Percentiles rank a stretch among this genome's conserved stretches.
Conservation (phyloP, 2,888 invertebrate genomes). For the Malacosoma neustria region DNA sequence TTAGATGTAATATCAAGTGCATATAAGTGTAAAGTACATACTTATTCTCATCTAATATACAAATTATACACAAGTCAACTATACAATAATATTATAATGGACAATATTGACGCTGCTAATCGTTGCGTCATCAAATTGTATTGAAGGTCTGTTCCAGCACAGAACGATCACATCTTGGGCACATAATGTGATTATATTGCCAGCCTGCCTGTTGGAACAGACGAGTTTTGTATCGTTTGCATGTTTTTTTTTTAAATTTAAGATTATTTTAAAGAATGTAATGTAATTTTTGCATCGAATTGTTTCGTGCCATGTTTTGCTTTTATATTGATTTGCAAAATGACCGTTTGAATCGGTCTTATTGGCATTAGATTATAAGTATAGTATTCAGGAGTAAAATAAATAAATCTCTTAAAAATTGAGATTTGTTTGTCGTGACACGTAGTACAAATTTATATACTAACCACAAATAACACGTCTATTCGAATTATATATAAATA, state of each 20-base stretch:
- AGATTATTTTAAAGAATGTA: constrained; percentile 4
- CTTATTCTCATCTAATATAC: constrained; percentile 26
- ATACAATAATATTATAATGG: constrained; percentile 27
- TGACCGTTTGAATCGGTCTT: too few relatives aligned
- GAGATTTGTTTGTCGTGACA: constrained; percentile 3
- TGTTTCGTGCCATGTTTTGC: constrained; percentile 32
- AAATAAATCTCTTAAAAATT: constrained; percentile 6
- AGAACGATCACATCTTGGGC: too few relatives aligned
- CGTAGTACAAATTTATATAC: constrained; percentile 3
- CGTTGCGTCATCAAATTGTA: constrained; percentile 17
- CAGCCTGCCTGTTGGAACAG: too few relatives aligned
- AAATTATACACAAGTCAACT: constrained; percentile 26
- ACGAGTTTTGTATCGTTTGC: not conserved
- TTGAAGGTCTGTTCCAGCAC: too few relatives aligned
- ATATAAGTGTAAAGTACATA: constrained; percentile 35
- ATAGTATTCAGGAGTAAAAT: not conserved
- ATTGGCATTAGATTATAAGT: not conserved
- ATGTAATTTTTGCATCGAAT: constrained; percentile 21
- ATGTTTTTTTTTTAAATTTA: constrained; percentile 12
- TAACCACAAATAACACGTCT: not conserved
- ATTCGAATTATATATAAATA: not conserved
- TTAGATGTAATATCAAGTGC: constrained; percentile 15
- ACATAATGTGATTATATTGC: too few relatives aligned
- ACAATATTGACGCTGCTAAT: constrained; percentile 22
- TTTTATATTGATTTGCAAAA: not conserved